Evolutionary conservation across 2,888 invertebrate species (phyloP).

Genomic region (Philhelius pedissequus): DNA sequence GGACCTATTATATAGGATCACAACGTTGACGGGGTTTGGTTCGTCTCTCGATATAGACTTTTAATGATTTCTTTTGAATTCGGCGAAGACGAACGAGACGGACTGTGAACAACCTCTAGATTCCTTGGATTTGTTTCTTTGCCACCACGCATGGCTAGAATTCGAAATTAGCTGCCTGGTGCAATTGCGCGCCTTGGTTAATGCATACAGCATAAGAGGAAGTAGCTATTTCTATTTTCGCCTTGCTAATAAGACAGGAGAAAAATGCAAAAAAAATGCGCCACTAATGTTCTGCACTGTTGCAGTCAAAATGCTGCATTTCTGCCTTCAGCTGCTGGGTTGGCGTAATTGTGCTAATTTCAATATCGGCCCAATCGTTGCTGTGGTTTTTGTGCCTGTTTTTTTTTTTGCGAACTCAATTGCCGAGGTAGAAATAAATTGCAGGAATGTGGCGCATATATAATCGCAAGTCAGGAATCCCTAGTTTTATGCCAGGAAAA

Average conservation of each 20-base stretch:
- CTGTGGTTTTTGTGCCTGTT: background rate
- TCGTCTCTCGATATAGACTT: background rate
- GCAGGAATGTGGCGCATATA: slow-evolving; percentile 25
- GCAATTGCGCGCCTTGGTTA: background rate
- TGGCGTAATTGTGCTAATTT: slow-evolving; percentile 52
- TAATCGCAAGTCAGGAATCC: slow-evolving; percentile 8
- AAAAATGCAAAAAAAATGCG: background rate
- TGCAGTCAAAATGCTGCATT: background rate
- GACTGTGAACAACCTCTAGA: background rate
- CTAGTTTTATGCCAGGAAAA: slow-evolving; percentile 2
- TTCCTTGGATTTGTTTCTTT: slow-evolving; percentile 18
- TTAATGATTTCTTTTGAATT: slow-evolving; percentile 46
- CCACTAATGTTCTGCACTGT: slow-evolving; percentile 38
- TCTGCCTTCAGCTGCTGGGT: background rate
- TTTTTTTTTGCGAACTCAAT: background rate
- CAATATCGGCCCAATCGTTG: slow-evolving; percentile 31
- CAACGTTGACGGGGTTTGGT: slow-evolving; percentile 10
- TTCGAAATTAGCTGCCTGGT: slow-evolving; percentile 35
- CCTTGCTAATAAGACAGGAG: background rate
- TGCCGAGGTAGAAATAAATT: background rate
- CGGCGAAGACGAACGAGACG: slow-evolving; percentile 12
- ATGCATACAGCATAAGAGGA: background rate
- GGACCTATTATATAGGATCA: slow-evolving; percentile 47
- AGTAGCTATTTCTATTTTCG: slow-evolving; percentile 5
- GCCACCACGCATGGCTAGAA: slow-evolving; percentile 44